phyloP scores from a whole-genome alignment of 2,113 vertebrate genomes.

The Acanthisitta chloris region DNA sequence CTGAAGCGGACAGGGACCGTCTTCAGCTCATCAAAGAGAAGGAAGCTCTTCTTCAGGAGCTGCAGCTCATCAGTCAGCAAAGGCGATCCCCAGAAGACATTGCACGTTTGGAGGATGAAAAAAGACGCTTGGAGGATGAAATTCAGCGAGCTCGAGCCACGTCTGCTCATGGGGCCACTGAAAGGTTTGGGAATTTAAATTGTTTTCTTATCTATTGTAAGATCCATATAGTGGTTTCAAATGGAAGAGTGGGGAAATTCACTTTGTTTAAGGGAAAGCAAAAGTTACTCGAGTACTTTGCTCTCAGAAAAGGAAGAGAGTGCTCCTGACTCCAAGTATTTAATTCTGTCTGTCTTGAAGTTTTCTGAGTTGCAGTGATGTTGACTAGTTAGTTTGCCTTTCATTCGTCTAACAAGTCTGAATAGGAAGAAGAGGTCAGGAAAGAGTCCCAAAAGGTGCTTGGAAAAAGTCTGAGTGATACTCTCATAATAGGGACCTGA shows the following conservation, averaged over 20 bases:
- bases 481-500: not conserved
- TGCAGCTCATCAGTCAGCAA: constrained; percentile 90
- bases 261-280: not conserved
- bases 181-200: constrained; percentile 80
- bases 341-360: not conserved
- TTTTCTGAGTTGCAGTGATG: not conserved
- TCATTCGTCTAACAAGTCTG: not conserved
- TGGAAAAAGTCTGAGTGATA: not conserved
- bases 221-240: not conserved
- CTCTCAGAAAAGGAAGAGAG: not conserved
- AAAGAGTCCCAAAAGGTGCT: not conserved
- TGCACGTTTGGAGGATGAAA: constrained; percentile 87
- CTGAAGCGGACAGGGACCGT: constrained; percentile 91
- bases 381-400: not conserved
- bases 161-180: constrained; percentile 88
- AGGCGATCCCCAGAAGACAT: constrained; percentile 79
- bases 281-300: not conserved
- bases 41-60: constrained; percentile 92
- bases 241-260: not conserved
- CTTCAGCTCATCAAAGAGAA: constrained; percentile 96
- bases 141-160: constrained; percentile 85
- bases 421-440: not conserved
- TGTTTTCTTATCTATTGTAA: not conserved
- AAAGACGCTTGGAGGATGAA: constrained; percentile 88
- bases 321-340: not conserved